Evolutionary conservation across 2,113 vertebrate species (phyloP).

Genomic region (Pimephales promelas): DNA sequence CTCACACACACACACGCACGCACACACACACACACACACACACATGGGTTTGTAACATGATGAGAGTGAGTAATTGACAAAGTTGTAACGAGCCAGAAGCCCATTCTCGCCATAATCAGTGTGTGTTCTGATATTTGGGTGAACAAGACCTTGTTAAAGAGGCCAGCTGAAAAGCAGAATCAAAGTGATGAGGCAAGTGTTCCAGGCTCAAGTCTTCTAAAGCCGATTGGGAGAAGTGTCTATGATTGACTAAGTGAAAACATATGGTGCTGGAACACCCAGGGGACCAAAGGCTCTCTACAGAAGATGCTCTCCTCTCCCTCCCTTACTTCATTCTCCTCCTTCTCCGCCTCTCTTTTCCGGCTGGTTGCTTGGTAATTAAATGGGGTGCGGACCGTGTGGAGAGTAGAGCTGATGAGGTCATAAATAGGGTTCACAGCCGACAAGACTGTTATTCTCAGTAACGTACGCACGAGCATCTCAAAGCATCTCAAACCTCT

Average conservation of each 20-base stretch:
- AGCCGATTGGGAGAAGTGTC: slow-evolving; percentile 66
- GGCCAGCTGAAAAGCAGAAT: slow-evolving; percentile 54
- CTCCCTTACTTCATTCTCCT: neutral
- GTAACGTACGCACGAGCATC: slow-evolving; percentile 5
- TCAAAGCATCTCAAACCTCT: neutral
- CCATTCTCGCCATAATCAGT: neutral
- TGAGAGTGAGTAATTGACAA: too few species aligned
- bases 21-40: too few species aligned
- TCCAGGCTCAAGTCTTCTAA: slow-evolving; percentile 49
- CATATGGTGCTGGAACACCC: slow-evolving; percentile 65
- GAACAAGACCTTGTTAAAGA: slow-evolving; percentile 67
- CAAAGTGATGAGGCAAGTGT: slow-evolving; percentile 53
- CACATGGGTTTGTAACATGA: neutral
- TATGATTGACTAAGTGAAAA: slow-evolving; percentile 75
- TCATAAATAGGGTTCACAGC: slow-evolving; percentile 58
- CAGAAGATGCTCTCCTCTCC: slow-evolving; percentile 43
- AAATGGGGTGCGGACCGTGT: slow-evolving; percentile 55
- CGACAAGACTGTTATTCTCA: slow-evolving; percentile 15
- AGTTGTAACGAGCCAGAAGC: neutral
- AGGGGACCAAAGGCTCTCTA: slow-evolving; percentile 56
- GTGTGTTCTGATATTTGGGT: slow-evolving; percentile 35
- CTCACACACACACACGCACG: too few species aligned
- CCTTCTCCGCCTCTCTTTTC: slow-evolving; percentile 44
- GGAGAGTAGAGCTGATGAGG: slow-evolving; percentile 53
- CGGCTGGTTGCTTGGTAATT: slow-evolving; percentile 68